Evolutionary conservation across 2,797 vertebrate species (phyloP).

Genomic region (Malacoraja senta): DNA sequence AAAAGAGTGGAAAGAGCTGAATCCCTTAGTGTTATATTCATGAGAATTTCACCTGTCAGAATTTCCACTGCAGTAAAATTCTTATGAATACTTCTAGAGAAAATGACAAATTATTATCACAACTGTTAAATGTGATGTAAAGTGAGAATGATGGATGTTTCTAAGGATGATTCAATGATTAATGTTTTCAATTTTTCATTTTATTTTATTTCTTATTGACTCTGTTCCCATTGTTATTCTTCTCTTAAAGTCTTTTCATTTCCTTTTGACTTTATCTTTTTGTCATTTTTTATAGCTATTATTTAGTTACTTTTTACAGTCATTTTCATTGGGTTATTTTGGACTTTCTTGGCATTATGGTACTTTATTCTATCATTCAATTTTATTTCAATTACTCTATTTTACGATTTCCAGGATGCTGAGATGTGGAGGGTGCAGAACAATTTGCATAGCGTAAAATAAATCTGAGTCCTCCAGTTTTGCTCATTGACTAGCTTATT

Average conservation of each 20-base stretch:
- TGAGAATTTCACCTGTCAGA: not conserved
- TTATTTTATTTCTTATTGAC: not conserved
- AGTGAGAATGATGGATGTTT: not conserved
- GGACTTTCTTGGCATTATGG: not conserved
- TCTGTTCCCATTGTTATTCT: not conserved
- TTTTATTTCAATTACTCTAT: not conserved
- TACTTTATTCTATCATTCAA: not conserved
- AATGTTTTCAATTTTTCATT: not conserved
- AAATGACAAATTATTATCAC: not conserved
- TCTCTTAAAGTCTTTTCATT: conserved; percentile 3
- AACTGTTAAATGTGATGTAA: not conserved
- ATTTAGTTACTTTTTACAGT: not conserved
- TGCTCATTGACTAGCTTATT: not conserved
- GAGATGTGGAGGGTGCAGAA: too few species aligned
- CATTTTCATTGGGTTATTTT: not conserved
- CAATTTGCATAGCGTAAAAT: too few species aligned
- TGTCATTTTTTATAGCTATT: not conserved
- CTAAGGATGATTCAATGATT: not conserved
- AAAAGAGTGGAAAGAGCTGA: not conserved
- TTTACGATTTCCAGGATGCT: too few species aligned
- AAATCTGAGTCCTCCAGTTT: not conserved
- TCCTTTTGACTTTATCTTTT: conserved; percentile 5
- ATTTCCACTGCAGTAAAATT: not conserved
- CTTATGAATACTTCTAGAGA: not conserved
- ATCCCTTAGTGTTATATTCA: not conserved